Base-by-base conservation (phyloP, 2,888 invertebrate genomes). In the Stenolophus ochropezus region DNA sequence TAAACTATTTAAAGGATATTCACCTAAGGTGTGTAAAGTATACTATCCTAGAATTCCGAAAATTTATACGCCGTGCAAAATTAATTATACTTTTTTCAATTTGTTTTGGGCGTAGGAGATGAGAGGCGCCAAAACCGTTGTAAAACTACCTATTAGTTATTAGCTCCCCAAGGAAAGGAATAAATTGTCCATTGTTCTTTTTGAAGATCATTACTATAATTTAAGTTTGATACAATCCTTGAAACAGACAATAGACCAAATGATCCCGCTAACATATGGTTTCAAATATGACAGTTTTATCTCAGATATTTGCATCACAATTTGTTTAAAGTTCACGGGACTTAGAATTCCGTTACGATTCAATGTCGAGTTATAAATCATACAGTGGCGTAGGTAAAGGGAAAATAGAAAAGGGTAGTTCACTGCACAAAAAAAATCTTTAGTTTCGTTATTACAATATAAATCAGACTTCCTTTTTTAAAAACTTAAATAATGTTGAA, bases 271-370 rank as follows among this genome's bases (percentile, higher is more conserved):
- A 61, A 61, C 61, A 25, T 61, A 61, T 61, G 61, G 61, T 61
- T 25, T 61, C 25, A 61, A 61, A 61, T 61, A 61, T 61, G 61
- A 61, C 61, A 61, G 25, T 61, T 61, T 61, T 61, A 61, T 61
- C 61, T 61, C 21, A 25, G 56, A 25, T 23, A 61, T 61, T 61
- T 61, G 25, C 61, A 61, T 61, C 14, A 61, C 25, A 61, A 51
- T 61, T 56, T 56, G 21, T 20, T 61, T 61, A 61, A 61, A 61
- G 61, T 61, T 61, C 61, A 61, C 61, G 25, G 14, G 61, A 61
- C 4, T 61, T 23, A 23, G 4, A 23, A 25, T 25, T 61, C 61
- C 25, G 61, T 25, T 61, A 61, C 11, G 1, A 25, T 25, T 25
- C 61, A 61, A 61, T 61, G 61, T 61, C 61, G 20, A 53, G 20